Evolutionary conservation across 2,888 invertebrate species (phyloP).

Genomic region (Sabatieria punctata): DNA sequence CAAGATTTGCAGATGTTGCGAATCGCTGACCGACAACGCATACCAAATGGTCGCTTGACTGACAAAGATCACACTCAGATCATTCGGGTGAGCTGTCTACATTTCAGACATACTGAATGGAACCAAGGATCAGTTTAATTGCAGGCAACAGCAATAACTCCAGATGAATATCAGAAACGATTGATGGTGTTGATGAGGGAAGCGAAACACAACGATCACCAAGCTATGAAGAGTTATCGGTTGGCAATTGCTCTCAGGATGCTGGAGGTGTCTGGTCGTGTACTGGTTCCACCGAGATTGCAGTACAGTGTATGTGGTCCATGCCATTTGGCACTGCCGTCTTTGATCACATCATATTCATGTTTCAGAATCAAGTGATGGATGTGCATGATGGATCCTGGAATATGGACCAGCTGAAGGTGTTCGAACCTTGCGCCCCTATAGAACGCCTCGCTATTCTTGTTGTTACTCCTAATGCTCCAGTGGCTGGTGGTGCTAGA

Average conservation of each 20-base stretch:
- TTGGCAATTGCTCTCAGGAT: not conserved
- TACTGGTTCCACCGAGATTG: slow-evolving; percentile 1
- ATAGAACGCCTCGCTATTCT: no score
- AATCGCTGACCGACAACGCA: not conserved
- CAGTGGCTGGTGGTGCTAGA: no score
- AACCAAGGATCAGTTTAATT: not conserved
- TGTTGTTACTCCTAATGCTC: no score
- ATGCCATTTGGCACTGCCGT: not conserved
- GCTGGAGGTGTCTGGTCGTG: not conserved
- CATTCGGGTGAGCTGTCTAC: not conserved
- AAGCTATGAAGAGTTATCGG: not conserved
- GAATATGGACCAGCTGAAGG: not conserved
- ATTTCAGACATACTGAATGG: not conserved
- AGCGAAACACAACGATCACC: not conserved
- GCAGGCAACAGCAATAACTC: no score
- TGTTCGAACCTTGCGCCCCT: not conserved
- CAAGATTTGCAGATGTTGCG: not conserved
- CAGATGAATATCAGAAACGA: no score
- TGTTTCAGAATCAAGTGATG: not conserved
- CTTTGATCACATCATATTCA: not conserved
- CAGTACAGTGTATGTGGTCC: not conserved
- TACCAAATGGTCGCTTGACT: not conserved
- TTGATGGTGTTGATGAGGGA: no score
- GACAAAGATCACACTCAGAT: not conserved
- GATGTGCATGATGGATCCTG: no score